Percentiles rank a stretch among this genome's conserved stretches.
phyloP scores from a whole-genome alignment of 2,888 invertebrate species.

The Meandrusa payeni region DNA sequence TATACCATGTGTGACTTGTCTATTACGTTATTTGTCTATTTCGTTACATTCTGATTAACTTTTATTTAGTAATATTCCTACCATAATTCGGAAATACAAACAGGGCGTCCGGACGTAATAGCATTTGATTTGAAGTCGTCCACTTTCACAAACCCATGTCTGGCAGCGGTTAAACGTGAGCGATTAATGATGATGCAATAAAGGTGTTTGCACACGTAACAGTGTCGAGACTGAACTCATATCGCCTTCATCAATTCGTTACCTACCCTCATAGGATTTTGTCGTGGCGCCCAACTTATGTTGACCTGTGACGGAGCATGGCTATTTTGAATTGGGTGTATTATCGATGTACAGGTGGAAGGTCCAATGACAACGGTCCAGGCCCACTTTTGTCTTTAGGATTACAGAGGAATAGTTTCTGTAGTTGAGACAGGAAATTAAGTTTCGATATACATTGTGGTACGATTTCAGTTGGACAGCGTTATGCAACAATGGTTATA shows the following conservation, averaged over 20 bases:
- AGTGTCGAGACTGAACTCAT: slow-evolving; percentile 3
- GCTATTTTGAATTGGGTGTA: slow-evolving; percentile 16
- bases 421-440: slow-evolving; percentile 80
- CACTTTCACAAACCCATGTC: no score
- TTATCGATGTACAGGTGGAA: slow-evolving; percentile 25
- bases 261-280: slow-evolving; percentile 1
- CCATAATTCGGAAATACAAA: no score
- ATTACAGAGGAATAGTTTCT: slow-evolving; percentile 53
- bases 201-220: no score
- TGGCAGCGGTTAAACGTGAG: no score
- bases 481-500: slow-evolving; percentile 33
- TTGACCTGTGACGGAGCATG: slow-evolving; percentile 25
- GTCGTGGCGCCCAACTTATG: slow-evolving; percentile 12
- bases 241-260: slow-evolving; percentile 2
- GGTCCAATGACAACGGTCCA: slow-evolving; percentile 45
- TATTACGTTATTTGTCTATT: no score
- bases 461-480: slow-evolving; percentile 44
- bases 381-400: slow-evolving; percentile 70
- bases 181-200: no score
- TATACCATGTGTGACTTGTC: no score
- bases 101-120: no score
- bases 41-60: no score
- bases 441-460: slow-evolving; percentile 72
- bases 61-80: no score
- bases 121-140: no score